Evolutionary conservation across 2,888 invertebrate species (phyloP).

Genomic region (Geotrupes spiniger): DNA sequence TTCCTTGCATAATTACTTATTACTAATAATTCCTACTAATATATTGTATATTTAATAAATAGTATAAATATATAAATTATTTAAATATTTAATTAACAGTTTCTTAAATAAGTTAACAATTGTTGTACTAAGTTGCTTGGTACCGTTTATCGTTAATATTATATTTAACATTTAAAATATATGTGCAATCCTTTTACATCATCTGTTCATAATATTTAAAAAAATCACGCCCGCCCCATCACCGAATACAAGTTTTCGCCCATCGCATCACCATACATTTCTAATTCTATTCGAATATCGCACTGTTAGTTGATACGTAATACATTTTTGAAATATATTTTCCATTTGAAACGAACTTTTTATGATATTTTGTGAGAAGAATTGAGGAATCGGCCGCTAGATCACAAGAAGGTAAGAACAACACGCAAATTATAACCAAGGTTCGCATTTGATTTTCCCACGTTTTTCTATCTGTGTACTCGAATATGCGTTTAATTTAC

Average conservation of each 20-base stretch:
- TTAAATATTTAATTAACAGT: conserved; percentile 45
- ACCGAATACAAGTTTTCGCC: conserved; percentile 2
- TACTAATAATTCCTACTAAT: conserved; percentile 52
- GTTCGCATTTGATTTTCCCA: too few relatives aligned
- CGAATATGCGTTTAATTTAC: conserved; percentile 10
- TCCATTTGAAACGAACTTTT: conserved; percentile 31
- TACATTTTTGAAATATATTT: conserved; percentile 36
- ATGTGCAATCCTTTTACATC: conserved; percentile 47
- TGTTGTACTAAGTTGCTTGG: conserved; percentile 50
- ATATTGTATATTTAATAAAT: conserved; percentile 51
- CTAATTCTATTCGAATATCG: conserved; percentile 26
- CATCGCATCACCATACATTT: conserved; percentile 8
- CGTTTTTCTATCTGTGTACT: too few relatives aligned
- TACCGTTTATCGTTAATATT: conserved; percentile 47
- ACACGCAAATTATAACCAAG: too few relatives aligned
- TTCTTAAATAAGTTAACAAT: conserved; percentile 44
- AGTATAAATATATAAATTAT: conserved; percentile 49
- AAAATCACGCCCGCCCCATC: conserved; percentile 29
- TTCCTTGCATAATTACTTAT: conserved; percentile 54
- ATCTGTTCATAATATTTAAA: conserved; percentile 36
- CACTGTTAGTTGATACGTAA: conserved; percentile 41
- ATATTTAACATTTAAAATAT: conserved; percentile 44
- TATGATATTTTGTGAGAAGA: conserved; percentile 23
- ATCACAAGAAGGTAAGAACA: conserved; percentile 27
- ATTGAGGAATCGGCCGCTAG: conserved; percentile 21